Base-by-base conservation (phyloP, 2,888 invertebrate species). In the Leptinotarsa juncta region DNA sequence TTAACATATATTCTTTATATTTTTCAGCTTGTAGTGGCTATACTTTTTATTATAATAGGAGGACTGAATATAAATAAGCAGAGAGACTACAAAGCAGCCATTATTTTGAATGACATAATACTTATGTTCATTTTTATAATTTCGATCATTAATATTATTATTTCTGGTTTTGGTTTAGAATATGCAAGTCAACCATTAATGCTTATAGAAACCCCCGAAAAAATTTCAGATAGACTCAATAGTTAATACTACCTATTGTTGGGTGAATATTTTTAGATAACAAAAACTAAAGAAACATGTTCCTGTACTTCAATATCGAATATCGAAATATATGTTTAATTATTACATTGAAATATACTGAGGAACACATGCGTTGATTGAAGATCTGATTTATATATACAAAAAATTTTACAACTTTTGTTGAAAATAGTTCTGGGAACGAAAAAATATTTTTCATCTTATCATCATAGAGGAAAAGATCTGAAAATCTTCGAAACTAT, bases 81-180 rank as follows among this genome's bases (percentile, higher is more conserved):
- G 81, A 89, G 91, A 81, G 94, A 95, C 86, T 94, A 94, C 86
- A 91, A 91, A 62, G 91, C 93, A 42, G 95, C 96, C n/a, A 88
- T 93, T 80, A 90, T 95, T 79, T 89, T 96, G 80, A 96, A 96
- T 88, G 95, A 96, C 87, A 85, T 94, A 81, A 95, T 95, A 82
- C 91, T 96, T 77, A 91, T 95, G 84, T 92, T 94, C 80, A 91
- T 96, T 84, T 96, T 96, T 88, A 86, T 95, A 69, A 95, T 96
- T 87, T 94, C 95, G 18, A 90, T 95, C 69, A 89, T 93, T 66
- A 96, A 96, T 86, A 93, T 96, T 77, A 90, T 96, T 66, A 95
- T 94, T 84, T 95, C 96, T 65, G 94, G 94, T 57, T 96, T 97
- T 84, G 96, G 95, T 69, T 93, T 96, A 80, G 94, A 95, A 84